phyloP scores from a whole-genome alignment of 2,113 vertebrate species.

The Empidonax alnorum region DNA sequence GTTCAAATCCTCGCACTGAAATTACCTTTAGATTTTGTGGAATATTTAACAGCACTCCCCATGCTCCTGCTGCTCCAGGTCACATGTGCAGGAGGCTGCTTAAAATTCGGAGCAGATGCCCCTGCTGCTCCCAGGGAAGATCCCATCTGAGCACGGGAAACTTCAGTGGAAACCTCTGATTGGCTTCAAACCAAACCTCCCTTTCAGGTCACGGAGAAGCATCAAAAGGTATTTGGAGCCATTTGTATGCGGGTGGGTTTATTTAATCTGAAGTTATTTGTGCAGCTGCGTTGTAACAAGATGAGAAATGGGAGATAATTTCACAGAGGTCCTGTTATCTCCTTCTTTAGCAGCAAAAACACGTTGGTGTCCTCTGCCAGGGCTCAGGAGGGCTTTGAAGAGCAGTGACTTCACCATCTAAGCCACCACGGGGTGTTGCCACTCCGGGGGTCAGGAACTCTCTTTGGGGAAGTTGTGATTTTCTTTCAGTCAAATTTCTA shows the following conservation, averaged over 20 bases:
- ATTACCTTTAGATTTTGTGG: not conserved
- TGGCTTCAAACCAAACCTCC: slow-evolving; percentile 3
- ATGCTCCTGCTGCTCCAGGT: not conserved
- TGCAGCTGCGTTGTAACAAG: not conserved
- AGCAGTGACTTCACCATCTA: not conserved
- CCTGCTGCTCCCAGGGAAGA: not conserved
- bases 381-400: not conserved
- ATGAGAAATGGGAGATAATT: not conserved
- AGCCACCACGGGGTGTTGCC: not conserved
- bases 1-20: slow-evolving; percentile 1
- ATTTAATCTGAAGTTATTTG: slow-evolving; percentile 32
- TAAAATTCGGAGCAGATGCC: not conserved
- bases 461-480: not conserved
- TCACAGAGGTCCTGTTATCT: not conserved
- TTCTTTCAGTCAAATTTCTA: not conserved
- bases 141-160: slow-evolving; percentile 34
- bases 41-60: slow-evolving; percentile 21
- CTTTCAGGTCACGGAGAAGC: not conserved
- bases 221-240: not conserved
- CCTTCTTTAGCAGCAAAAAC: not conserved
- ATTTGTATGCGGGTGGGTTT: slow-evolving; percentile 46
- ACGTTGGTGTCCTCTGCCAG: not conserved
- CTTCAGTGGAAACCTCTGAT: slow-evolving; percentile 1
- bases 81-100: slow-evolving; percentile 12
- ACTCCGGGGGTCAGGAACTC: not conserved